Conservation (phyloP, 2,113 vertebrate species). For the Athene cunicularia region DNA sequence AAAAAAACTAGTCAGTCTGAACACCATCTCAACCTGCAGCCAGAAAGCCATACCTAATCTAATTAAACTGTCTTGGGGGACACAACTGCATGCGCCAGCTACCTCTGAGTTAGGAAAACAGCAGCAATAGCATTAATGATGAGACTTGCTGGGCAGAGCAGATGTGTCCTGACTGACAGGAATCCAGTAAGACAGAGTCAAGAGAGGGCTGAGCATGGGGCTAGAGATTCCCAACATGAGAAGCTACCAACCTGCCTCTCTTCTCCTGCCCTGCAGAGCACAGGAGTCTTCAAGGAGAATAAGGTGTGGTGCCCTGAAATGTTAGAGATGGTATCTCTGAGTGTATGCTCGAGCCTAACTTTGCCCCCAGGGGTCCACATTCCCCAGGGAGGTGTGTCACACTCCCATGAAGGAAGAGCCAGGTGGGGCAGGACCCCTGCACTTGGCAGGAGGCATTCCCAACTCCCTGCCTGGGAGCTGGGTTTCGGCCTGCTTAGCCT, state of each 20-base stretch:
- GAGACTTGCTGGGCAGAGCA: background rate
- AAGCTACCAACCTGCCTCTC: background rate
- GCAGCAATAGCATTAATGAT: background rate
- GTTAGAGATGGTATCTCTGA: background rate
- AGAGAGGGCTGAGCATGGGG: background rate
- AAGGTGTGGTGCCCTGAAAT: background rate
- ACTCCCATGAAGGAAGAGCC: background rate
- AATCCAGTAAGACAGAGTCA: background rate
- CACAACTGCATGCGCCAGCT: accelerated
- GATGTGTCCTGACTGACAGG: accelerated
- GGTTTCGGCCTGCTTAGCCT: background rate
- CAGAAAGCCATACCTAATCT: background rate
- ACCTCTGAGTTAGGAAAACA: background rate
- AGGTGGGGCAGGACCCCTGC: background rate
- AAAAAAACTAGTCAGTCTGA: background rate
- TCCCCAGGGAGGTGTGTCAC: background rate
- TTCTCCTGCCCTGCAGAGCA: background rate
- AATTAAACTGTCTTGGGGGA: background rate
- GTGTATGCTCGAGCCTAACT: background rate
- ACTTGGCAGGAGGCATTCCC: background rate
- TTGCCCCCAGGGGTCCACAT: background rate
- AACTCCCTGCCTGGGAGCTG: accelerated
- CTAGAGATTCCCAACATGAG: background rate
- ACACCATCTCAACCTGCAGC: background rate
- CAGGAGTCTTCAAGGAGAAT: background rate